Evolutionary conservation across 1,140 invertebrate species (phyloP).

Genomic region (Periplaneta americana): DNA sequence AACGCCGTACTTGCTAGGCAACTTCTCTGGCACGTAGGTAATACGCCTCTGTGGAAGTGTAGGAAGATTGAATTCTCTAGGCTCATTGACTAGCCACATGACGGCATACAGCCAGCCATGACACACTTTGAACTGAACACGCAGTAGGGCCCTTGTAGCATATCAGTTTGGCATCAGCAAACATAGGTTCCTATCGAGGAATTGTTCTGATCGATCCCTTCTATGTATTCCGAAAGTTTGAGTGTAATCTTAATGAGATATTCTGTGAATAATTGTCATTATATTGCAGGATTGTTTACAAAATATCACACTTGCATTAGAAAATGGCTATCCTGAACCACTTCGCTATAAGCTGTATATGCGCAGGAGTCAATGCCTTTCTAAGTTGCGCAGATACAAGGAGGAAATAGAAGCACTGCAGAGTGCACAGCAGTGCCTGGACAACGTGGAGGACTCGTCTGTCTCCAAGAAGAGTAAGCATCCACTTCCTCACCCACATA

Average conservation of each 20-base stretch:
- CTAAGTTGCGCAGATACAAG: slow-evolving; percentile 29
- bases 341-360: slow-evolving; percentile 37
- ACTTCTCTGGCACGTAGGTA: not conserved
- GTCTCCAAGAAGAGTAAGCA: slow-evolving; percentile 30
- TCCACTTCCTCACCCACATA: not conserved
- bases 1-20: not conserved
- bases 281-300: slow-evolving; percentile 35
- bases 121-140: too few relatives aligned
- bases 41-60: too few relatives aligned
- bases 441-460: slow-evolving; percentile 24
- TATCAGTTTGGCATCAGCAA: not conserved
- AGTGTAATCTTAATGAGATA: too few relatives aligned
- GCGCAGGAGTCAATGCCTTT: slow-evolving; percentile 33
- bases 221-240: slow-evolving; percentile 4
- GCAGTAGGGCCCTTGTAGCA: not conserved
- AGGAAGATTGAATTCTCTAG: too few relatives aligned
- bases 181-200: not conserved
- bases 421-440: slow-evolving; percentile 26
- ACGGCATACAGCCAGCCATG: too few relatives aligned
- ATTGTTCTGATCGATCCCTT: slow-evolving; percentile 13
- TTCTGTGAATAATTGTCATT: slow-evolving; percentile 11
- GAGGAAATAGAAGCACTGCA: slow-evolving; percentile 28
- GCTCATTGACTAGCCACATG: too few relatives aligned
- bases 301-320: slow-evolving; percentile 36
- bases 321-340: slow-evolving; percentile 33